A percentile compares a stretch with the other conserved stretches of the same genome.
These are phyloP conservation scores for Drosophila asahinai DNA, from an alignment of 1,140 invertebrate genomes.

Conservation along the genomic window DNA sequence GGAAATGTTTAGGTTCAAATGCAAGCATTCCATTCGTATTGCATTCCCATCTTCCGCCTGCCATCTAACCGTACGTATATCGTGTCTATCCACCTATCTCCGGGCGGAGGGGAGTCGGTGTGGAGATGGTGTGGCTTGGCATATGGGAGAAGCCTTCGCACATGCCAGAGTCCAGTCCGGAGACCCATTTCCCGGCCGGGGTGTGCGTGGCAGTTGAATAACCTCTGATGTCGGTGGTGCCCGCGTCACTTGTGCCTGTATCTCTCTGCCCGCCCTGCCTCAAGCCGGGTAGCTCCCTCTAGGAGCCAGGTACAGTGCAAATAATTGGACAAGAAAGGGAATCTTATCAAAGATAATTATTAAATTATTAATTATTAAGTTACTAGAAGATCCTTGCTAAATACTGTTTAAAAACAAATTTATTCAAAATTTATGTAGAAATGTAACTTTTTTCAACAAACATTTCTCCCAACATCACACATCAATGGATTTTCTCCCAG, in stretches of 20 bases:
- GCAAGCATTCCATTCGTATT: conserved; percentile 67
- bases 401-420: not conserved
- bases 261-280: conserved; percentile 37
- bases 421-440: not conserved
- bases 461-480: not conserved
- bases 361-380: no score
- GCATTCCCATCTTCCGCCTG: conserved; percentile 21
- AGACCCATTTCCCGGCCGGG: conserved; percentile 32
- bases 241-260: conserved; percentile 46
- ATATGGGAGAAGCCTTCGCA: conserved; percentile 44
- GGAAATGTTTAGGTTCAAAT: conserved; percentile 76
- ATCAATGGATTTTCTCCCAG: not conserved
- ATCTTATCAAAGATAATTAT: not conserved
- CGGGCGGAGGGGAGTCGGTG: not conserved
- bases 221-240: conserved; percentile 61
- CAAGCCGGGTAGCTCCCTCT: conserved; percentile 16
- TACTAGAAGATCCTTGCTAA: not conserved
- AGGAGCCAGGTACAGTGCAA: conserved; percentile 46
- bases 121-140: conserved; percentile 18
- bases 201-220: conserved; percentile 73
- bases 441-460: not conserved
- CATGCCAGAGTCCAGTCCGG: conserved; percentile 37
- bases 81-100: conserved; percentile 53
- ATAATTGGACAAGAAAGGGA: not conserved
- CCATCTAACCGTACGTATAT: conserved; percentile 16